A percentile compares a stretch with the other conserved stretches of the same genome.
Evolutionary conservation across 2,113 vertebrate species (phyloP).

Genomic region (Brienomyrus longianalis): DNA sequence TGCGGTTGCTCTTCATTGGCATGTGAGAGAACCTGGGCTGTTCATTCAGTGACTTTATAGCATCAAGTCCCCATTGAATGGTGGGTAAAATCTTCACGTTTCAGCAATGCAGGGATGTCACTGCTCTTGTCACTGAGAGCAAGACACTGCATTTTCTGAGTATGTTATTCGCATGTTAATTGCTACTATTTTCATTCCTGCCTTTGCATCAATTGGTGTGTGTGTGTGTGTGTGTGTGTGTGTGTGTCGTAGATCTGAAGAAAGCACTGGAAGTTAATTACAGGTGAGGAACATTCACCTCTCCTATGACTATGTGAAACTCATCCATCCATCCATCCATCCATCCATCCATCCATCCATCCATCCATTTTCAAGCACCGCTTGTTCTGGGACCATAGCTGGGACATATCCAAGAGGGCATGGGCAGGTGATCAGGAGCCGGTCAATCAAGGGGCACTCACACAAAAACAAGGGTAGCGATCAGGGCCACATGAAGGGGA

Average conservation of each 20-base stretch:
- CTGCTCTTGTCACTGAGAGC: not conserved
- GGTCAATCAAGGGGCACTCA: not conserved
- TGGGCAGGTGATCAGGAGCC: not conserved
- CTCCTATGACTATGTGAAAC: not conserved
- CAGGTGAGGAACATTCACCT: not conserved
- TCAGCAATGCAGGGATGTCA: not conserved
- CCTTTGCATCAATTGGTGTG: not conserved
- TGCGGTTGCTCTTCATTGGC: not conserved
- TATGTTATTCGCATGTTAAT: not conserved
- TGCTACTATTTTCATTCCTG: not conserved
- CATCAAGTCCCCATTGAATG: not conserved
- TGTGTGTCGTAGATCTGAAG: not conserved
- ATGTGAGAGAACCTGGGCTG: not conserved
- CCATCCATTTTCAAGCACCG: not conserved
- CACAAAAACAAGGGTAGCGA: not conserved
- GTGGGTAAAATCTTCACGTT: not conserved
- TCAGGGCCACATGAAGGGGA: not conserved
- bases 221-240: not conserved
- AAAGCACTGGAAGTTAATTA: not conserved
- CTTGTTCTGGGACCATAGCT: not conserved
- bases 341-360: not conserved
- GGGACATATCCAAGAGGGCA: not conserved
- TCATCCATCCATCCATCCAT: not conserved
- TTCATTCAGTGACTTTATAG: not conserved
- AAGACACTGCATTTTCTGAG: not conserved